Evolutionary conservation across 2,888 invertebrate genomes (phyloP).

Genomic region (Sinentomon sp.): DNA sequence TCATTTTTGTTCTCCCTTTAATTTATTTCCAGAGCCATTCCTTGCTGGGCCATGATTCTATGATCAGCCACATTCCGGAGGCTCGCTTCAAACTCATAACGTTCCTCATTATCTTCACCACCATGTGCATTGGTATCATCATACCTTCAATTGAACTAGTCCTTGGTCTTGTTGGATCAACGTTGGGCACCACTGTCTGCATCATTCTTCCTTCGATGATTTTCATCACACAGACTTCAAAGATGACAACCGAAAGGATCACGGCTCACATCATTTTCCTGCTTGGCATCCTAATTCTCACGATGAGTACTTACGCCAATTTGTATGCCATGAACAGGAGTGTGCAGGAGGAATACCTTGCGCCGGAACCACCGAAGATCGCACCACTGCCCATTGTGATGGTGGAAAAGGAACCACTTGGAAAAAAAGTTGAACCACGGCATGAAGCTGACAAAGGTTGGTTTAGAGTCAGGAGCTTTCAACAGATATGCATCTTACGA

Average conservation of each 20-base stretch:
- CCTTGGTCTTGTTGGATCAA: slow-evolving; percentile 75
- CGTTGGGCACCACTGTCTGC: slow-evolving; percentile 78
- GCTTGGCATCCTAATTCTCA: slow-evolving; percentile 38
- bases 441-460: too few relatives aligned
- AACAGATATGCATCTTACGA: too few relatives aligned
- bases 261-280: slow-evolving; percentile 38
- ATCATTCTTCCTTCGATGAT: slow-evolving; percentile 74
- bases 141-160: slow-evolving; percentile 86
- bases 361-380: too few relatives aligned
- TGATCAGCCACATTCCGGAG: slow-evolving; percentile 73
- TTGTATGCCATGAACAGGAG: slow-evolving; percentile 46
- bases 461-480: too few relatives aligned
- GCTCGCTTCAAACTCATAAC: slow-evolving; percentile 57
- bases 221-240: slow-evolving; percentile 54
- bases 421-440: too few relatives aligned
- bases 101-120: slow-evolving; percentile 38
- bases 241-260: slow-evolving; percentile 52
- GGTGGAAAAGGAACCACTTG: too few relatives aligned
- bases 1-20: too few relatives aligned
- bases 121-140: slow-evolving; percentile 50
- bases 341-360: too few relatives aligned
- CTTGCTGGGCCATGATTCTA: too few relatives aligned
- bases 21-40: too few relatives aligned
- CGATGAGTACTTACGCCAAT: slow-evolving; percentile 73
- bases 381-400: too few relatives aligned